Conservation (phyloP, 2,797 vertebrate species). For the Anolis apletophallus region DNA sequence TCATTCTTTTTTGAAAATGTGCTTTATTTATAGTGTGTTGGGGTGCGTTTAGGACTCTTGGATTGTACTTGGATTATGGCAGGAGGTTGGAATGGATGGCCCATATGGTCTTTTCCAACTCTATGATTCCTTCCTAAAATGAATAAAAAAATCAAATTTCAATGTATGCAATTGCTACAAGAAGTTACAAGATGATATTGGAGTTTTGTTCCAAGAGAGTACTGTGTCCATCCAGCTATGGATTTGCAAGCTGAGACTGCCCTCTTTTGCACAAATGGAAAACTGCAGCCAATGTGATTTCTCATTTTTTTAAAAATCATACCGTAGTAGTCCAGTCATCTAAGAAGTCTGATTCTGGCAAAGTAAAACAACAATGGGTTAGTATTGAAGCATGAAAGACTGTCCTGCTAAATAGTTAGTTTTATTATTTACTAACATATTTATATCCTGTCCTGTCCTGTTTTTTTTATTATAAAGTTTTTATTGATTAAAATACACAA, state of each 20-base stretch:
- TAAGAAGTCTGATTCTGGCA: neutral
- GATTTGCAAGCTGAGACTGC: slow-evolving; percentile 57
- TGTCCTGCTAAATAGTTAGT: neutral
- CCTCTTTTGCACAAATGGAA: slow-evolving; percentile 59
- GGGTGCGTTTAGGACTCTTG: too few relatives aligned
- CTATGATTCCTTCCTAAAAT: slow-evolving; percentile 50
- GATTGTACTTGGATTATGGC: too few relatives aligned
- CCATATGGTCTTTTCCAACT: too few relatives aligned
- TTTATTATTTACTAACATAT: neutral
- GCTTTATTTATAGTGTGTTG: slow-evolving; percentile 5
- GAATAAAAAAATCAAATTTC: slow-evolving; percentile 70
- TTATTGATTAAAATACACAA: too few relatives aligned
- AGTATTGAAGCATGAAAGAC: neutral
- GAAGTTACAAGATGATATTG: slow-evolving; percentile 59
- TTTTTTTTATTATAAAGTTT: too few relatives aligned
- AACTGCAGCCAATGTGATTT: slow-evolving; percentile 3
- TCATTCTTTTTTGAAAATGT: slow-evolving; percentile 52
- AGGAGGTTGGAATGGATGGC: too few relatives aligned
- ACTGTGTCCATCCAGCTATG: neutral
- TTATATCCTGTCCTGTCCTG: too few relatives aligned
- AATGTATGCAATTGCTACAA: slow-evolving; percentile 57
- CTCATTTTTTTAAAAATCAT: slow-evolving; percentile 23
- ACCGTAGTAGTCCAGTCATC: neutral
- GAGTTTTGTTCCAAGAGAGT: slow-evolving; percentile 55
- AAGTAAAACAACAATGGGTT: neutral